Evolutionary conservation across 2,113 vertebrate genomes (phyloP).

Genomic region (Myotis brandtii): DNA sequence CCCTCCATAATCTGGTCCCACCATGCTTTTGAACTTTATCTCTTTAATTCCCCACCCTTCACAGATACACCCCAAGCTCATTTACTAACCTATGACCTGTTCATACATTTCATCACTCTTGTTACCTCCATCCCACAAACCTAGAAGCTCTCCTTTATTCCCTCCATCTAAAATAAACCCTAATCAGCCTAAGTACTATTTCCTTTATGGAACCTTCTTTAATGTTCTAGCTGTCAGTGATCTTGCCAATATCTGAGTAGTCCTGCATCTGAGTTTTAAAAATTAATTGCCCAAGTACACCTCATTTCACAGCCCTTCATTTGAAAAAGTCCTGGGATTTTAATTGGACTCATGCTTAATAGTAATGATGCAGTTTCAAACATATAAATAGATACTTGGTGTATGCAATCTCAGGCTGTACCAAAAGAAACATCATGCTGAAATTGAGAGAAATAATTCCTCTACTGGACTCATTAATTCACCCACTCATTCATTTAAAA

Average conservation of each 20-base stretch:
- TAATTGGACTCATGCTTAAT: slow-evolving; percentile 69
- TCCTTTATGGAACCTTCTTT: slow-evolving; percentile 34
- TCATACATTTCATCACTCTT: neutral
- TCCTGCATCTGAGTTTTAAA: slow-evolving; percentile 51
- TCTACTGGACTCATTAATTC: slow-evolving; percentile 11
- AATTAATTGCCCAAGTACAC: slow-evolving; percentile 53
- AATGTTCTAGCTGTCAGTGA: slow-evolving; percentile 42
- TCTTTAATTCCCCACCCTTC: neutral
- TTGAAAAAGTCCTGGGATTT: slow-evolving; percentile 61
- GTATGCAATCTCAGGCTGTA: neutral
- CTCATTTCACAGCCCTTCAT: slow-evolving; percentile 61
- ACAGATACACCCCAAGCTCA: neutral
- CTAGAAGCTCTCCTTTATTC: neutral
- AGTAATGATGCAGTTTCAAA: slow-evolving; percentile 44
- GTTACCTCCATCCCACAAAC: neutral
- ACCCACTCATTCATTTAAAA: slow-evolving; percentile 40
- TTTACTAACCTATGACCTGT: neutral
- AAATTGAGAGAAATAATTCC: slow-evolving; percentile 34
- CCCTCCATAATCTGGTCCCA: neutral
- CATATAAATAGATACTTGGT: slow-evolving; percentile 51
- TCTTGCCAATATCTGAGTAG: slow-evolving; percentile 42
- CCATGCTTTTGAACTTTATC: neutral
- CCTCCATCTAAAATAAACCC: neutral
- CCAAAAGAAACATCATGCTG: slow-evolving; percentile 12
- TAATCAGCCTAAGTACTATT: neutral